A percentile compares a stretch with the other conserved stretches of the same genome.
Conservation (phyloP, 2,888 invertebrate genomes). For the Zeuzera pyrina region DNA sequence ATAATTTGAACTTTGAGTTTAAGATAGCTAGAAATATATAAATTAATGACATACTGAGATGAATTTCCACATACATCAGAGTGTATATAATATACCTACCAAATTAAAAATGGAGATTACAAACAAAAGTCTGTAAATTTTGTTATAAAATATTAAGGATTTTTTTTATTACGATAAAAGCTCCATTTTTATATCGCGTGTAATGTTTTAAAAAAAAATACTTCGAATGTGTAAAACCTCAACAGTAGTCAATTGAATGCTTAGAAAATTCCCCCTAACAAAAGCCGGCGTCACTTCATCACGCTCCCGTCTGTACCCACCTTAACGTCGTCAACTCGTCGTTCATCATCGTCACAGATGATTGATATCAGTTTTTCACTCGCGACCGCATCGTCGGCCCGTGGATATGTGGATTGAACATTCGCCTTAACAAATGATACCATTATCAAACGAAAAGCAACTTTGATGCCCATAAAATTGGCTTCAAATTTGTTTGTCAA, state of each 20-base stretch:
- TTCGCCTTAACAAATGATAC: slow-evolving; percentile 30
- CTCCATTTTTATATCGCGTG: too few relatives aligned
- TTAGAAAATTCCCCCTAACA: too few relatives aligned
- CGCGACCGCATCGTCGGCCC: slow-evolving; percentile 27
- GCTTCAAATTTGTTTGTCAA: slow-evolving; percentile 12
- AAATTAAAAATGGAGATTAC: too few relatives aligned
- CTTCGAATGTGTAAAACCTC: slow-evolving; percentile 1
- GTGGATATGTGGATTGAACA: slow-evolving; percentile 31
- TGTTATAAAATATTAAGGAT: too few relatives aligned
- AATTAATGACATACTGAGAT: too few relatives aligned
- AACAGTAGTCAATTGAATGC: too few relatives aligned
- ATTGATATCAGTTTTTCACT: slow-evolving; percentile 62
- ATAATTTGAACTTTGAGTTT: too few relatives aligned
- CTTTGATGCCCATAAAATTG: slow-evolving; percentile 5
- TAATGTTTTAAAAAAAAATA: neutral
- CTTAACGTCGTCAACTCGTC: slow-evolving; percentile 21
- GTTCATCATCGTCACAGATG: slow-evolving; percentile 59
- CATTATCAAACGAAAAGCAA: slow-evolving; percentile 7
- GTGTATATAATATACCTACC: too few relatives aligned
- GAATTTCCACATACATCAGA: too few relatives aligned
- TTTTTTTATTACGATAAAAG: too few relatives aligned
- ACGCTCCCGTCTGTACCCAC: slow-evolving; percentile 15
- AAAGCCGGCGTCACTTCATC: slow-evolving; percentile 1
- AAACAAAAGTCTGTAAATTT: too few relatives aligned
- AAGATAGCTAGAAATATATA: too few relatives aligned